Evolutionary conservation across 2,797 vertebrate species (phyloP), one percentile per base, ranked within the genome.

Genomic region (Myripristis murdjan): DNA sequence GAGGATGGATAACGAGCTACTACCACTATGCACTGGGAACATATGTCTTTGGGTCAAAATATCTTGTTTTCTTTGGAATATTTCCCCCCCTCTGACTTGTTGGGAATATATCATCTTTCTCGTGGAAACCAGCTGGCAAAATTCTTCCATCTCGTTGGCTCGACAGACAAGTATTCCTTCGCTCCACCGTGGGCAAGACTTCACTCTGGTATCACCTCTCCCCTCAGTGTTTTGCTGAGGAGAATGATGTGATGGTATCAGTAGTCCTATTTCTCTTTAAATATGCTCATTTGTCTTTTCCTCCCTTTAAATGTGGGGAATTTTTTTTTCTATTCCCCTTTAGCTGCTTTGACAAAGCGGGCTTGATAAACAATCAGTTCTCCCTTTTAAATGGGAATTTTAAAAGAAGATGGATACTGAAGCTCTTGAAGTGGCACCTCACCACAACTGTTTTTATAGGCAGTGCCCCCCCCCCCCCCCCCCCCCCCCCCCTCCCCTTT

Each of bases 1-100:
- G 97, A 98, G 95, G 97, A 99, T 37, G 97, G 97, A 86, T 99
- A 98, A 91, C 77, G 83, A 87, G 55, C 60, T 22, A 0, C 75
- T 41, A 51, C 74, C 76, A 70, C 78, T 87, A 88, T 91, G 88
- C 91, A 91, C 89, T 89, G 86, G 87, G 86, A 91, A 69, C 71
- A 90, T 87, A 85, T 68, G 84, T 91, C 85, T 87, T 85, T 87
- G 87, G 87, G 87, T 93, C 90, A 91, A 87, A 89, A 82, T 71
- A 77, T 91, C 87, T 89, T 79, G 78, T 85, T 91, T 87, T 90
- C 79, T 84, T 87, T 84, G 78, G 85, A 90, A 82, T 82, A 82
- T 81, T 70, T 62, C 59, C 64, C 64, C 66, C 68, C 37, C 35
- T 75, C 78, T 82, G 84, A 89, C 80, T 84, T 60, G 77, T 70